These are phyloP conservation scores for Fistularia commersonii DNA, from an alignment of 2,797 vertebrate genomes.

Conservation along the genomic window DNA sequence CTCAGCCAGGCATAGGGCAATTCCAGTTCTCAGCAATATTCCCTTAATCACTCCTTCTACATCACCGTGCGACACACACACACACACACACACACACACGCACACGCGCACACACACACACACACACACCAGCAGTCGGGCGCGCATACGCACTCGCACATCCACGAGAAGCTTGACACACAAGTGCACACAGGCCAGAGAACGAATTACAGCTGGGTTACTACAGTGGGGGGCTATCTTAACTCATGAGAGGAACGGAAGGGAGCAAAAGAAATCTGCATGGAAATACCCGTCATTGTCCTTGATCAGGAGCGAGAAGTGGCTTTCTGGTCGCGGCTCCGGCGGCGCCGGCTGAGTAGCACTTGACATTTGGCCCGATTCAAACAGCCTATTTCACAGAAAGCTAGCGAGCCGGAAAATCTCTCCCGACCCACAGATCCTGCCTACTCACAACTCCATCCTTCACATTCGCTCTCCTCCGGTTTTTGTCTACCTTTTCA, in stretches of 20 bases:
- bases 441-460: slow-evolving; percentile 36
- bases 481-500: slow-evolving; percentile 37
- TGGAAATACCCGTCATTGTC: slow-evolving; percentile 68
- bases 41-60: slow-evolving; percentile 69
- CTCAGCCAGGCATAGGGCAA: slow-evolving; percentile 66
- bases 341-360: slow-evolving; percentile 65
- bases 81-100: slow-evolving; percentile 62
- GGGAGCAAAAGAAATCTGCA: slow-evolving; percentile 50
- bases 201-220: slow-evolving; percentile 69
- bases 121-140: slow-evolving; percentile 8
- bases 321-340: slow-evolving; percentile 63
- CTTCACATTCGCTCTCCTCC: slow-evolving; percentile 27
- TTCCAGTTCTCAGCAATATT: slow-evolving; percentile 66
- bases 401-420: slow-evolving; percentile 67
- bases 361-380: slow-evolving; percentile 79
- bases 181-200: slow-evolving; percentile 64
- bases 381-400: slow-evolving; percentile 71
- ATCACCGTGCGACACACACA: too few species aligned
- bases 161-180: slow-evolving; percentile 66
- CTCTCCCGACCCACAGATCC: slow-evolving; percentile 47
- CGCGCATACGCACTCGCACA: slow-evolving; percentile 36
- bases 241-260: slow-evolving; percentile 43
- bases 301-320: slow-evolving; percentile 60
- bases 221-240: slow-evolving; percentile 63
- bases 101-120: slow-evolving; percentile 21